Base-by-base conservation (phyloP, 2,113 vertebrate genomes). In the Gymnogyps californianus region DNA sequence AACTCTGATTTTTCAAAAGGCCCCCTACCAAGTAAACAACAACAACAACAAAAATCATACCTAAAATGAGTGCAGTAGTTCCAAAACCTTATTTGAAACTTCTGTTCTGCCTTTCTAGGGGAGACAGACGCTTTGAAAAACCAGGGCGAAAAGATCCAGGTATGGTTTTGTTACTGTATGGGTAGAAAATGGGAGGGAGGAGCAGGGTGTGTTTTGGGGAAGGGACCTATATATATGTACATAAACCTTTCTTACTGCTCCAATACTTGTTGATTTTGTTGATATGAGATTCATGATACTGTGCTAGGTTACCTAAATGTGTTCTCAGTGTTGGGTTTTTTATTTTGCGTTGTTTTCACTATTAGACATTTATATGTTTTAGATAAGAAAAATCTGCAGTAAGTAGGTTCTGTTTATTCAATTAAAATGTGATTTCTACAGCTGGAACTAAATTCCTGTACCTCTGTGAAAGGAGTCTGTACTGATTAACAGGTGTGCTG, bases 111-210 rank as follows among this genome's bases (percentile, higher is more conserved):
- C 97, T 89, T 97, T 94, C 94, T 96, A 99, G 99, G 99, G 99
- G 99, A 97, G 99, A 99, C 98, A 98, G 99, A 97, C 98, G 99
- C 97, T 99, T 99, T 99, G 99, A 99, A 99, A 99, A 99, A 98
- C 99, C 99, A 98, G 99, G 99, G 97, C 98, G 99, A 98, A 99
- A 99, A 99, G 99, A 99, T 96, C 98, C 99, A 99, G 99, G 99
- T 99, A 98, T 98, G 99, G 85, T 87, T 97, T 98, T 96, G 70
- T 96, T 97, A 77, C 61, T 97, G 62, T 93, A 38, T 52, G 97
- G 91, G 85, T 64, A 94, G 90, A n/a, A 87, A 51, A n/a, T 9
- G 93, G 97, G 96, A 83, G 97, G 96, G 97, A 92, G 90, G 79
- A 94, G 38, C 75, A 96, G 92, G 67, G 64, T 69, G 24, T 72